Evolutionary conservation across 2,797 vertebrate species (phyloP).

Genomic region (Hafferia zeledoni): DNA sequence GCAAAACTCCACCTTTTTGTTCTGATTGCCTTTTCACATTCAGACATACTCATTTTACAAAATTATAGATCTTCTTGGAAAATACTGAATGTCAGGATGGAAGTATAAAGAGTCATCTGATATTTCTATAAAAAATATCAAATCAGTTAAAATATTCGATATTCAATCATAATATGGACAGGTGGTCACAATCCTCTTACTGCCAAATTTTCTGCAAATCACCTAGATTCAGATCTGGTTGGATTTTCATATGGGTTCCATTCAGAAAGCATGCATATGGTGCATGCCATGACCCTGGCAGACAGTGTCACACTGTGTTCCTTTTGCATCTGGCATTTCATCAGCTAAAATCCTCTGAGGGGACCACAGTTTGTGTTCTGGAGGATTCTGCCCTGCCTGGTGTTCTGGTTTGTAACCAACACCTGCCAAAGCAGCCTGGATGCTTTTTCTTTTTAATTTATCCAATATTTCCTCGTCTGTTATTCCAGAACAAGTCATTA

Average conservation of each 20-base stretch:
- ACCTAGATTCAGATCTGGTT: not conserved
- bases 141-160: not conserved
- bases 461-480: slow-evolving; percentile 40
- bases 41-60: not conserved
- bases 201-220: not conserved
- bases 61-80: slow-evolving; percentile 11
- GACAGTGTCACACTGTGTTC: not conserved
- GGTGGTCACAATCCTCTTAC: not conserved
- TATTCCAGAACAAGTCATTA: slow-evolving; percentile 4
- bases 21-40: slow-evolving; percentile 2
- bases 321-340: not conserved
- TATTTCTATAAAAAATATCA: not conserved
- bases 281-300: not conserved
- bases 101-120: not conserved
- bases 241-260: not conserved
- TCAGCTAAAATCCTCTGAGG: not conserved
- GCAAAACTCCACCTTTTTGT: slow-evolving; percentile 26
- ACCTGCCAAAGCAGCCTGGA: not conserved
- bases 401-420: not conserved
- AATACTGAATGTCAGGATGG: not conserved
- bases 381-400: not conserved
- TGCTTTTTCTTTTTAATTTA: not conserved
- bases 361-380: not conserved
- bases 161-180: not conserved
- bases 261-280: not conserved